Conservation (phyloP, 2,797 vertebrate species). For the Microctenopoma stevenorrisi region DNA sequence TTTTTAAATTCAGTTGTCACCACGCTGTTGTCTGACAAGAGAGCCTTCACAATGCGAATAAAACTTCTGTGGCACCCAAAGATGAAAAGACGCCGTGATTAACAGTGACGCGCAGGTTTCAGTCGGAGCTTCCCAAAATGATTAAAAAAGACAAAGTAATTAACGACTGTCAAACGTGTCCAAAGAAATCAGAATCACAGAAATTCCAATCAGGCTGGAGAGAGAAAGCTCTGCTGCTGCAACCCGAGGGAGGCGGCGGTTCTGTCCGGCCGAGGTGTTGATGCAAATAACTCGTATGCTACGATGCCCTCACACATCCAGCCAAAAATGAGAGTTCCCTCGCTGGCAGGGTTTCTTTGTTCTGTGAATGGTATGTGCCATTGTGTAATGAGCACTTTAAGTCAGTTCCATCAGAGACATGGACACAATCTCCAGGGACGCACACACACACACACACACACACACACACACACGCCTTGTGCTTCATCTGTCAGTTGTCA, state of each 20-base stretch:
- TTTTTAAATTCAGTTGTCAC: constrained; percentile 33
- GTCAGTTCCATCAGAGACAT: constrained; percentile 21
- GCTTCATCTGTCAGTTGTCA: constrained; percentile 54
- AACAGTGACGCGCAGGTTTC: constrained; percentile 38
- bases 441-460: neutral
- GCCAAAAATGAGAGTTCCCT: constrained; percentile 3
- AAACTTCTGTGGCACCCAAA: constrained; percentile 16
- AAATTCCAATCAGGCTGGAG: constrained; percentile 24
- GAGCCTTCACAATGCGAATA: neutral
- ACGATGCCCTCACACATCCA: constrained; percentile 4
- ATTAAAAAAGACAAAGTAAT: constrained; percentile 64
- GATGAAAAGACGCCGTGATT: constrained; percentile 30
- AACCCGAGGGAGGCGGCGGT: neutral
- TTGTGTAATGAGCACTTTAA: constrained; percentile 22
- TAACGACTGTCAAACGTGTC: constrained; percentile 52
- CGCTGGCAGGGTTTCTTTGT: constrained; percentile 9
- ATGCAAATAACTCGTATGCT: constrained; percentile 51
- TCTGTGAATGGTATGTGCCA: constrained; percentile 17
- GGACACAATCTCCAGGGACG: constrained; percentile 20
- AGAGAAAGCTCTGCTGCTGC: neutral
- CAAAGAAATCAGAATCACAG: constrained; percentile 38
- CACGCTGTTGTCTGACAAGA: constrained; percentile 1
- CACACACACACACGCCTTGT: neutral
- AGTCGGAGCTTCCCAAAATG: constrained; percentile 31
- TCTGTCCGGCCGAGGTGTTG: constrained; percentile 19